Evolutionary conservation across 1,140 invertebrate species (phyloP).

Genomic region (Idris sp.): DNA sequence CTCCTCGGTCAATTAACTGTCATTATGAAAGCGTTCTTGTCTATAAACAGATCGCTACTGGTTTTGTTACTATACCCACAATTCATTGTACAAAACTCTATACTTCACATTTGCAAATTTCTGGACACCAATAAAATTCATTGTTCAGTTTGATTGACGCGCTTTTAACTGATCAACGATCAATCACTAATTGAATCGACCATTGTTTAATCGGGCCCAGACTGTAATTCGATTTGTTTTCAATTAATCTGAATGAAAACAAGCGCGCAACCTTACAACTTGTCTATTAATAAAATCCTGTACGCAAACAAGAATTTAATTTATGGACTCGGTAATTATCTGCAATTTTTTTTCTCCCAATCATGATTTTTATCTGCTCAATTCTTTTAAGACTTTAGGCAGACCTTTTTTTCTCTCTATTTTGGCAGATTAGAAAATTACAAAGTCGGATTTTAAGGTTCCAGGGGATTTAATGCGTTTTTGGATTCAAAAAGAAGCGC

Average conservation of each 20-base stretch:
- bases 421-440: neutral
- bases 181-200: conserved; percentile 17
- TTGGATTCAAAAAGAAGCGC: conserved; percentile 7
- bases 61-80: conserved; percentile 38
- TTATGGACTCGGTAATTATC: conserved; percentile 19
- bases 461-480: conserved; percentile 17
- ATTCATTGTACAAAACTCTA: no score
- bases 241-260: conserved; percentile 24
- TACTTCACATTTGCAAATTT: no score
- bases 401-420: no score
- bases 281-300: conserved; percentile 7
- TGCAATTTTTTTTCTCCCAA: no score
- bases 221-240: conserved; percentile 23
- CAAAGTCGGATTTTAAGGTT: conserved; percentile 10
- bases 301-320: conserved; percentile 16
- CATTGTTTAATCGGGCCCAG: conserved; percentile 16
- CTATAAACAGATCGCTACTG: conserved; percentile 61
- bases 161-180: conserved; percentile 12
- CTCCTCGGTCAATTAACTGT: conserved; percentile 69
- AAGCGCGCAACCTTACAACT: conserved; percentile 8
- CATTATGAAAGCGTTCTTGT: conserved; percentile 69
- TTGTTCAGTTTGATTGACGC: conserved; percentile 26
- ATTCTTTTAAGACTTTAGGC: no score
- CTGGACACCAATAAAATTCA: no score
- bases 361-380: no score